Evolutionary conservation across 2,797 vertebrate genomes (phyloP), one percentile per base, ranked within the genome.

Genomic region (Arrhamphus sclerolepis): DNA sequence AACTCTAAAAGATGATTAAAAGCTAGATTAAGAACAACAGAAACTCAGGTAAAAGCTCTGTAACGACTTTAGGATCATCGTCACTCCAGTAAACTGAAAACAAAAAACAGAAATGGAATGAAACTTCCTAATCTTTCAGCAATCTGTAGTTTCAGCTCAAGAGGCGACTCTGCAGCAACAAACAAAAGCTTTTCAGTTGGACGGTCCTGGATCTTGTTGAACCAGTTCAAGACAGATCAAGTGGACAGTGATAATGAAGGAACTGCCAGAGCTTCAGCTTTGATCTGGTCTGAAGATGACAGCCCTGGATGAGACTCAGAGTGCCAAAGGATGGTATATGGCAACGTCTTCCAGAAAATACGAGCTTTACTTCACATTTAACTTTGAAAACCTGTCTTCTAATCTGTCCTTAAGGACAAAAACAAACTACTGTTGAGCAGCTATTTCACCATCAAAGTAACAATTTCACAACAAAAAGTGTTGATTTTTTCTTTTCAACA

Each of bases 101-200:
- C 28, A 61, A 70, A 51, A 46, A 1, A n/a, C n/a, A n/a, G 0
- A 4, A 41, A 43, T 26, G 29, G 9, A 24, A 52, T n/a, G 28
- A 1, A 46, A 7, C 38, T 21, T 10, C 22, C 51, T 58, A 53
- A 5, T 43, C n/a, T 22, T 19, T n/a, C 34, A 21, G 34, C 3
- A 40, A 20, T 41, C 42, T 62, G 26, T 31, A 47, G 60, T 52
- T 61, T 46, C 1, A 39, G 19, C 14, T 34, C 18, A 14, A 21
- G 9, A 0, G 18, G 5, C n/a, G 6, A 26, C 57, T 44, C 34
- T 11, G 17, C 31, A 10, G n/a, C 31, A 13, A 18, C 47, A 54
- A 66, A 77, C 67, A 62, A 62, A 61, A 44, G 13, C 41, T 24
- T 34, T 31, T 47, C 41, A 24, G 22, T 26, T 6, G 62, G 67